A percentile compares a stretch with the other conserved stretches of the same genome.
Evolutionary conservation across 2,888 invertebrate genomes (phyloP).

Genomic region (Venustoraphidia nigricollis): DNA sequence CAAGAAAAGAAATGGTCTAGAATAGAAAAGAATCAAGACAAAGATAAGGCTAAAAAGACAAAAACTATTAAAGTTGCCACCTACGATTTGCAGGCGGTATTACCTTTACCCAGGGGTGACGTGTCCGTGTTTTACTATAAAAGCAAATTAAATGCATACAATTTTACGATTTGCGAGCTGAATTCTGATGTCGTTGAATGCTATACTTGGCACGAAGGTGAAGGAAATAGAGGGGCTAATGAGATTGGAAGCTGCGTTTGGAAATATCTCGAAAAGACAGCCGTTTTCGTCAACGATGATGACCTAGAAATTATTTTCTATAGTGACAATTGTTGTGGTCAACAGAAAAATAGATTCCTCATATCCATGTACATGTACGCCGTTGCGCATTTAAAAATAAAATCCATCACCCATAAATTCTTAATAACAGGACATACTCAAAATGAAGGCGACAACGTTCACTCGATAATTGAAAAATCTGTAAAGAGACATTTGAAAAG

Average conservation of each 20-base stretch:
- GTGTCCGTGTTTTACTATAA: constrained; percentile 14
- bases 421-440: constrained; percentile 14
- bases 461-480: constrained; percentile 13
- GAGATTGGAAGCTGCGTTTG: constrained; percentile 15
- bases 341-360: constrained; percentile 16
- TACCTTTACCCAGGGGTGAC: constrained; percentile 14
- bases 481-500: constrained; percentile 8
- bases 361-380: constrained; percentile 12
- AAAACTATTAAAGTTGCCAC: constrained; percentile 9
- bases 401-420: constrained; percentile 14
- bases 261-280: constrained; percentile 7
- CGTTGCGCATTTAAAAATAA: constrained; percentile 9
- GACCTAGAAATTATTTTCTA: constrained; percentile 12
- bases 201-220: constrained; percentile 14
- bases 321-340: constrained; percentile 16
- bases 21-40: constrained; percentile 12
- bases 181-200: constrained; percentile 8
- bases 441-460: constrained; percentile 15
- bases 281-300: not conserved
- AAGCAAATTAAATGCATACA: constrained; percentile 12
- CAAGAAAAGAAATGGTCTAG: constrained; percentile 12
- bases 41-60: constrained; percentile 6
- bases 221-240: constrained; percentile 11
- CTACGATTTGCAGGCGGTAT: constrained; percentile 14
- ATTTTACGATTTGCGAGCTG: constrained; percentile 13